Base-by-base conservation (phyloP, 2,888 invertebrate species). In the Volucella inanis region DNA sequence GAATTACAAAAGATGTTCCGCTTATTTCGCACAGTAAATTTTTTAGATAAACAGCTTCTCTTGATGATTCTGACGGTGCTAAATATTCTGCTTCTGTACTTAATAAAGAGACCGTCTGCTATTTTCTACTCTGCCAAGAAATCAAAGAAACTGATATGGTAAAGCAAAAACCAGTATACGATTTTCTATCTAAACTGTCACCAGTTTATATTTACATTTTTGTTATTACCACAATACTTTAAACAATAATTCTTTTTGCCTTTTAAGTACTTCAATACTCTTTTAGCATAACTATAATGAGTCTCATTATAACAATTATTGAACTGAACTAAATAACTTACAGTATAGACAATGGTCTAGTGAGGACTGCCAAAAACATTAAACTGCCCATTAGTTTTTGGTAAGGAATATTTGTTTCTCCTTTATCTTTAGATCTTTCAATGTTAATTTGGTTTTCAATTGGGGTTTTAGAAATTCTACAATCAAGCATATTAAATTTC, bases 81-180 rank as follows among this genome's bases (percentile, higher is more conserved):
- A 71, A 61, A 22, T 81, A 81, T 49, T 74, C 70, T 11, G 71
- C 71, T n/a, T 78, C 71, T 41, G 77, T 59, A n/a, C 70, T 22
- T 22, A 3, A 22, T 3, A 22, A 22, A 4, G 22, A 22, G 3
- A 22, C 22, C 22, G 22, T 22, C 45, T 52, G 54, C 39, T 67
- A 38, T n/a, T 67, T 67, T 38, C 67, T 39, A 15, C 41, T 43
- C 52, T 67, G 22, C 67, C 67, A 67, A 15, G 31, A 49, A n/a
- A 70, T 52, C 10, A 14, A 18, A n/a, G 67, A 41, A 38, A 31
- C 45, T 52, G 52, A 52, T 10, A 50, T 43, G 22, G 41, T 31
- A 50, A 67, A 67, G n/a, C 31, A 31, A 39, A 52, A 67, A n/a
- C 67, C 67, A 14, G 70, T 70, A 22, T 57, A 70, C n/a, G 70